A percentile compares a stretch with the other conserved stretches of the same genome.
These are phyloP conservation scores for Nematopogon swammerdamellus DNA, from an alignment of 2,888 invertebrate genomes.

Conservation along the genomic window DNA sequence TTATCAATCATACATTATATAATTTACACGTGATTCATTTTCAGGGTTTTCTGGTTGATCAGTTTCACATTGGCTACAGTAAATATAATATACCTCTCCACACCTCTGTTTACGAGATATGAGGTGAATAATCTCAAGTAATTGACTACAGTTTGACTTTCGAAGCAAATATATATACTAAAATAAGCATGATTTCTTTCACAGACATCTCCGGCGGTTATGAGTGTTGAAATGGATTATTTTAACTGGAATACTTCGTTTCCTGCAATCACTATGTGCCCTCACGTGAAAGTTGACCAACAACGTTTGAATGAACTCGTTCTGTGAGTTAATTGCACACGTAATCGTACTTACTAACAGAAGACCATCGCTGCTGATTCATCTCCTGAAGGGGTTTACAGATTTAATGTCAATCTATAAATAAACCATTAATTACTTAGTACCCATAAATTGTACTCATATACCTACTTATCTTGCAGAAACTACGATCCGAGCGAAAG, in stretches of 20 bases:
- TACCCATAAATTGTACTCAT: too few species aligned
- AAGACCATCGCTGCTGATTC: too few species aligned
- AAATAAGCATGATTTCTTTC: neutral
- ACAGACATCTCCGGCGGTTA: slow-evolving; percentile 64
- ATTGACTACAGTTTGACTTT: neutral
- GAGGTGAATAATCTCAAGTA: slow-evolving; percentile 4
- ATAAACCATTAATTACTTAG: too few species aligned
- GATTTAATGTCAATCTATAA: too few species aligned
- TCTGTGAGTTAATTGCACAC: slow-evolving; percentile 32
- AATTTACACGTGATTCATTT: slow-evolving; percentile 12
- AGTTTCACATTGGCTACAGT: slow-evolving; percentile 21
- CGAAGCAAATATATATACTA: neutral
- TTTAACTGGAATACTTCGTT: slow-evolving; percentile 68
- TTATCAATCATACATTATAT: slow-evolving; percentile 1
- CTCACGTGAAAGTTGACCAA: slow-evolving; percentile 52
- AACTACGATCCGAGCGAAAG: too few species aligned
- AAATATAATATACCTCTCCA: slow-evolving; percentile 24
- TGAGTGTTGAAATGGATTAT: slow-evolving; percentile 68
- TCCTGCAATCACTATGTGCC: slow-evolving; percentile 66
- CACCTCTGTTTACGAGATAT: slow-evolving; percentile 21
- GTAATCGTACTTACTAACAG: too few species aligned
- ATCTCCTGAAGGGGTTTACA: too few species aligned
- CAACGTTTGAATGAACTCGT: slow-evolving; percentile 18
- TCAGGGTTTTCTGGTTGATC: slow-evolving; percentile 35
- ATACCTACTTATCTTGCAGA: too few species aligned